These are phyloP conservation scores for Macropus fuliginosus DNA, from an alignment of 2,797 vertebrate genomes.

Conservation along the genomic window DNA sequence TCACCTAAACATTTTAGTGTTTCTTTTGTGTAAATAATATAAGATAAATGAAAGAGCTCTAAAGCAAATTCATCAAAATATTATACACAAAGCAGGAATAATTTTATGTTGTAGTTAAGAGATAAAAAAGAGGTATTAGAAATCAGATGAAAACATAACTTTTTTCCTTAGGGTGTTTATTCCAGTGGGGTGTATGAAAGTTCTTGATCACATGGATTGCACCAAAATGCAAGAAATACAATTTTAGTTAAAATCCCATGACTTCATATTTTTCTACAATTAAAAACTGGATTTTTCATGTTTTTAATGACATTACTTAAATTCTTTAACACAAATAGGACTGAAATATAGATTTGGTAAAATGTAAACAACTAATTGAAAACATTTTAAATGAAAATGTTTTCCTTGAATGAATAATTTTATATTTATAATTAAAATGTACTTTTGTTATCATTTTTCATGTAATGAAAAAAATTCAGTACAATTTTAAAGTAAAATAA, in stretches of 20 bases:
- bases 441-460: neutral
- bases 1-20: conserved; percentile 40
- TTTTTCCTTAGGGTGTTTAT: conserved; percentile 38
- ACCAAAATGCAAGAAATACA: conserved; percentile 9
- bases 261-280: conserved; percentile 2
- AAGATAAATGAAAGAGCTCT: conserved; percentile 56
- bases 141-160: conserved; percentile 51
- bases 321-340: neutral
- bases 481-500: neutral
- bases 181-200: conserved; percentile 48
- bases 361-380: neutral
- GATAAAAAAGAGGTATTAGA: conserved; percentile 29
- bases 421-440: neutral
- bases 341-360: neutral
- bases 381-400: neutral
- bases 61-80: conserved; percentile 66
- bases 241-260: conserved; percentile 22
- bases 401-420: neutral
- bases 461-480: neutral
- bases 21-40: conserved; percentile 34
- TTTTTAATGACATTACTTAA: neutral
- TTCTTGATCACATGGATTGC: neutral
- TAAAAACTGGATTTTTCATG: neutral
- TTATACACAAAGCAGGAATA: conserved; percentile 47
- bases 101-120: conserved; percentile 53